Conservation (phyloP, 2,113 vertebrate species). For the Murina feae region DNA sequence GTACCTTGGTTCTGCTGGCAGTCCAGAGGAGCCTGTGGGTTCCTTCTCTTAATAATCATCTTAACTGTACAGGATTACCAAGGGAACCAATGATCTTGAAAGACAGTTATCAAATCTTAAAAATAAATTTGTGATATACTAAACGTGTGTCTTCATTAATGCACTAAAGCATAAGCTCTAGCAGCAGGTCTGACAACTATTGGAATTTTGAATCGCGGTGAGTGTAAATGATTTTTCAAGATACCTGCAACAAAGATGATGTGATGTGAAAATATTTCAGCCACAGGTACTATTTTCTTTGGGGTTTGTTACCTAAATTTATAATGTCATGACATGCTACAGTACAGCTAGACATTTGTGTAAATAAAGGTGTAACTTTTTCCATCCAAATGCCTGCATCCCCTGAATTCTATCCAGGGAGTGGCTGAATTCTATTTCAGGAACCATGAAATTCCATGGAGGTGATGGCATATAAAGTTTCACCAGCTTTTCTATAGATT, state of each 20-base stretch:
- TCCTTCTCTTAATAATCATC: neutral
- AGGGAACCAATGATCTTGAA: neutral
- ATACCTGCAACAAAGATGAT: neutral
- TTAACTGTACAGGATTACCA: neutral
- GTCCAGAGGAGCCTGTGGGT: neutral
- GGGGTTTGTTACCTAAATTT: neutral
- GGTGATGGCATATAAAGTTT: neutral
- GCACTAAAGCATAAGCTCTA: neutral
- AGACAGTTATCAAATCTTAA: constrained; percentile 10
- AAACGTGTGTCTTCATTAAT: neutral
- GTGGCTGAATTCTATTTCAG: neutral
- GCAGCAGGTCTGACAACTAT: neutral
- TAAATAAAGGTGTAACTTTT: neutral
- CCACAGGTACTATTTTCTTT: neutral
- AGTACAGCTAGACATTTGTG: neutral
- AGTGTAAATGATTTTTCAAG: constrained; percentile 1
- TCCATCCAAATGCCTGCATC: neutral
- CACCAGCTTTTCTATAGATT: neutral
- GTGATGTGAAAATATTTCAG: neutral
- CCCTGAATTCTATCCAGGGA: neutral
- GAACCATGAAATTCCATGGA: neutral
- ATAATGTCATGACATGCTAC: neutral
- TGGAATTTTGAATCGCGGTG: neutral
- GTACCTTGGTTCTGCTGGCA: neutral
- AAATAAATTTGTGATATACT: neutral